Base-by-base conservation (phyloP, 2,113 vertebrate genomes). In the Suricata suricatta region DNA sequence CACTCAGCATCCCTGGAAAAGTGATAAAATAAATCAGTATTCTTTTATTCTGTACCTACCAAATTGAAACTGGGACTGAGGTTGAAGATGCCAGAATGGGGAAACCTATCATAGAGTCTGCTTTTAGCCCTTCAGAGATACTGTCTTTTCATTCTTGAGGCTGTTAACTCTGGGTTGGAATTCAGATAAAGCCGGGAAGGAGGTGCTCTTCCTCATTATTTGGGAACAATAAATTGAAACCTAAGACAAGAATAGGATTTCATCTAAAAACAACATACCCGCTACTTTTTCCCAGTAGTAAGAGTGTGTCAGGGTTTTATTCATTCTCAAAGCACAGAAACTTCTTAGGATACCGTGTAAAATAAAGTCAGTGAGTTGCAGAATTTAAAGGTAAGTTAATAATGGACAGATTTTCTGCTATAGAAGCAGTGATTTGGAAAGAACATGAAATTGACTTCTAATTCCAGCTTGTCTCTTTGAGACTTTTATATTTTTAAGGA, bases 401-500 rank as follows among this genome's bases (percentile, higher is more conserved):
- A 89, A 38, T 29, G 14, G 35, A 79, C 50, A 66, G 38, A 88
- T 94, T 93, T 95, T 76, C 25, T 93, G 15, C 33, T 60, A 1
- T 41, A 60, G 79, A 66, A 87, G n/a, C 7, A 79, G 27, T 17
- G 13, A 66, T 79, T 83, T 86, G 54, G 41, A 66, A 57, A 80
- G 77, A 95, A 64, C 38, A 27, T 27, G 6, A 64, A 88, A 79
- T 31, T 72, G 60, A 94, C 11, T 82, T 4, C 35, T 91, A 57
- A 88, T 69, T 93, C 35, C 27, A 76, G 3, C 44, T 89, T 93
- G 52, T 96, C 27, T 93, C 93, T 88, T 63, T 92, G 19, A 12
- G 54, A 29, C 63, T 77, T 95, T 82, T 44, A 12, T n/a, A 64
- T 93, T 88, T 97, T 90, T 60, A 91, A 93, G 77, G 47, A 91